Percentiles rank a stretch among this genome's conserved stretches.
These are phyloP conservation scores for Tetragonula carbonaria DNA, from an alignment of 2,888 invertebrate species.

Conservation along the genomic window DNA sequence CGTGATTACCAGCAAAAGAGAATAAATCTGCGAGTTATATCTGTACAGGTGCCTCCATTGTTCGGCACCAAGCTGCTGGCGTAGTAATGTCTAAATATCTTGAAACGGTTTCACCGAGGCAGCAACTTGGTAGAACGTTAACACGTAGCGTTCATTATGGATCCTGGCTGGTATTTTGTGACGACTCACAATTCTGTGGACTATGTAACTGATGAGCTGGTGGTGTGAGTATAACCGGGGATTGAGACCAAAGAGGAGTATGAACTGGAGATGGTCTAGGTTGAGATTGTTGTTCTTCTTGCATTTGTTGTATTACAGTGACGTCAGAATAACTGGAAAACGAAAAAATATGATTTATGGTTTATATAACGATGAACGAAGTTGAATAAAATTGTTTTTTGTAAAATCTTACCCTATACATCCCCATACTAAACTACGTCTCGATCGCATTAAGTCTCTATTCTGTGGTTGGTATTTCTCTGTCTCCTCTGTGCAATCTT, in stretches of 20 bases:
- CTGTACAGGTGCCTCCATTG: constrained; percentile 74
- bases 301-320: constrained; percentile 63
- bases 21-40: constrained; percentile 71
- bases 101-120: constrained; percentile 73
- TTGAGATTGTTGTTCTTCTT: constrained; percentile 69
- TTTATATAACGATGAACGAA: neutral
- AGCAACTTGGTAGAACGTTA: constrained; percentile 70
- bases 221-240: constrained; percentile 7
- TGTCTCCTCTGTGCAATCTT: constrained; percentile 61
- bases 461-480: constrained; percentile 57
- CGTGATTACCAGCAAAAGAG: constrained; percentile 64
- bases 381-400: neutral
- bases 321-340: constrained; percentile 58
- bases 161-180: constrained; percentile 80
- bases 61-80: constrained; percentile 69
- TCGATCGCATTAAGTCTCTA: constrained; percentile 30
- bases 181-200: constrained; percentile 77
- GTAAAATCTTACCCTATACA: constrained; percentile 54
- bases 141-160: constrained; percentile 80
- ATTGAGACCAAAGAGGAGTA: constrained; percentile 55
- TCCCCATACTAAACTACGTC: constrained; percentile 44
- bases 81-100: constrained; percentile 68
- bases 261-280: constrained; percentile 75
- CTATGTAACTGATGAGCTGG: constrained; percentile 68
- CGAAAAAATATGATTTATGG: neutral